Percentiles rank a stretch among this genome's conserved stretches.
These are phyloP conservation scores for Rhynchophorus ferrugineus DNA, from an alignment of 1,140 invertebrate species.

Conservation along the genomic window DNA sequence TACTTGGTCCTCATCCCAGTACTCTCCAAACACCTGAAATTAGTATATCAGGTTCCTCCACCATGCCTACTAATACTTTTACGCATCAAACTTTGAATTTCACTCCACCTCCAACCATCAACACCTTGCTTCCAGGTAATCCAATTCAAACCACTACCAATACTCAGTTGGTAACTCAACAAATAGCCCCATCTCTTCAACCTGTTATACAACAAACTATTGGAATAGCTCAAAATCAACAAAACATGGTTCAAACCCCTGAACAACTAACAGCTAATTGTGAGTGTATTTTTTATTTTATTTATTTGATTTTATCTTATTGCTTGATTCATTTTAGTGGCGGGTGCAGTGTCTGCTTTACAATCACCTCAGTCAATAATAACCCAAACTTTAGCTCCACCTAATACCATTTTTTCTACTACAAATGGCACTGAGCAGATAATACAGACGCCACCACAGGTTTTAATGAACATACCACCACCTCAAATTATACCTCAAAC, in stretches of 20 bases:
- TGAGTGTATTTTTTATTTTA: not conserved
- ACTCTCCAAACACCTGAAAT: not conserved
- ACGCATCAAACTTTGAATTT: not conserved
- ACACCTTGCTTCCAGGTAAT: not conserved
- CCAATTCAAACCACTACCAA: conserved; percentile 5
- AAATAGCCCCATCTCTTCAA: not conserved
- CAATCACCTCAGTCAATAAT: conserved; percentile 5
- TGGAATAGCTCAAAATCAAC: not conserved
- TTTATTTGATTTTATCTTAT: not conserved
- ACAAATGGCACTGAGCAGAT: conserved; percentile 23
- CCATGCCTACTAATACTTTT: not conserved
- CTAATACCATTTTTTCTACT: conserved; percentile 7
- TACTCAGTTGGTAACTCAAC: conserved; percentile 1
- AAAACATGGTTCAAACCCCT: not conserved
- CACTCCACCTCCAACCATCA: not conserved
- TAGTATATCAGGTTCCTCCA: not conserved
- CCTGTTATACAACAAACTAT: conserved; percentile 9
- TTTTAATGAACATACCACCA: conserved; percentile 40
- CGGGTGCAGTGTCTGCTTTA: not conserved
- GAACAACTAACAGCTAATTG: not conserved
- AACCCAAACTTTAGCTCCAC: conserved; percentile 4
- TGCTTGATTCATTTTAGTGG: not conserved
- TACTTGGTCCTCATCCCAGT: conserved; percentile 3
- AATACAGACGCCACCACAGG: conserved; percentile 32
- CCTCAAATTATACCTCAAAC: conserved; percentile 32